Percentiles rank a stretch among this genome's conserved stretches.
Evolutionary conservation across 2,113 vertebrate species (phyloP).

Genomic region (Gambusia affinis): DNA sequence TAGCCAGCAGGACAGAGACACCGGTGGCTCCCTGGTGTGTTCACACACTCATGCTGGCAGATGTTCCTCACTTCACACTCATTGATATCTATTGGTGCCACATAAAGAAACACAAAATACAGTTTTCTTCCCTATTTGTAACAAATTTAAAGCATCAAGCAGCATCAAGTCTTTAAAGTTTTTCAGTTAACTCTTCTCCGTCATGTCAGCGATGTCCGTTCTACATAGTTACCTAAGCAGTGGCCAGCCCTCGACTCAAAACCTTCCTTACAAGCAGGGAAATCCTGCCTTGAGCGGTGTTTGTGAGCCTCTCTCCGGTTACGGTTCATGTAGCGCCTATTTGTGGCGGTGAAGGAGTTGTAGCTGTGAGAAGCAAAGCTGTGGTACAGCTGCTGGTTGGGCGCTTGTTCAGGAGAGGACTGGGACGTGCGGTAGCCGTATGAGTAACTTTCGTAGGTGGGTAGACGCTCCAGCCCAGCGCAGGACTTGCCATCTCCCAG

Average conservation of each 20-base stretch:
- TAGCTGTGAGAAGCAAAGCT: constrained; percentile 90
- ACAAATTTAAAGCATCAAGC: background rate
- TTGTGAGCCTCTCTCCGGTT: constrained; percentile 49
- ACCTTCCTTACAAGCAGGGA: constrained; percentile 84
- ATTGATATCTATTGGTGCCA: constrained; percentile 86
- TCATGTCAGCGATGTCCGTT: constrained; percentile 62
- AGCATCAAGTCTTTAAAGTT: constrained; percentile 2
- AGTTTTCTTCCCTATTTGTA: background rate
- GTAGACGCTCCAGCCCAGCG: constrained; percentile 92
- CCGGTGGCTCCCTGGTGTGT: constrained; percentile 90
- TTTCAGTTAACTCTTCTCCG: constrained; percentile 18
- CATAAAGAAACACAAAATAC: constrained; percentile 26
- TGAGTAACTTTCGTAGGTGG: constrained; percentile 83
- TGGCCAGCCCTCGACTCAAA: constrained; percentile 83
- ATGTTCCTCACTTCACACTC: constrained; percentile 90
- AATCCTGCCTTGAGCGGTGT: constrained; percentile 23
- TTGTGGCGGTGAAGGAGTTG: constrained; percentile 85
- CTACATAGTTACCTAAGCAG: constrained; percentile 93
- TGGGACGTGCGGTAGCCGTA: constrained; percentile 87
- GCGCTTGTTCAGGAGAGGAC: constrained; percentile 82
- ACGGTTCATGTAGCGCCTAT: constrained; percentile 82
- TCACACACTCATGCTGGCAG: constrained; percentile 96
- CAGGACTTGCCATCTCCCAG: constrained; percentile 97
- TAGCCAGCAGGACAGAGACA: constrained; percentile 92
- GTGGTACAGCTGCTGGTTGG: constrained; percentile 87